Evolutionary conservation across 92 coral and sea anemone species (phyloP).

Genomic region (Heliopora coerulea): DNA sequence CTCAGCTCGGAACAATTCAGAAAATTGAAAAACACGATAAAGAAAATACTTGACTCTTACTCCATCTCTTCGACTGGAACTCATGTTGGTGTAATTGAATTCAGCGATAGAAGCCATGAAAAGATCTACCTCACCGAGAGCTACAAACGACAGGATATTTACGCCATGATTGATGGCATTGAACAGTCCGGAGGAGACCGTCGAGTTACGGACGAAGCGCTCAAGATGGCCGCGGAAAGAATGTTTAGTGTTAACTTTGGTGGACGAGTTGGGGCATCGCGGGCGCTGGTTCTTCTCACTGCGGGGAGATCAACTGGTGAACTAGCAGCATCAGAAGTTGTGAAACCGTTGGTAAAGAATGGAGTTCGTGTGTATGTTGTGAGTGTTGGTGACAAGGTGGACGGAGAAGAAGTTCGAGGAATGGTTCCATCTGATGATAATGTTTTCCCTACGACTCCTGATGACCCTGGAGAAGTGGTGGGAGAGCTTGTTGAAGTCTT

Average conservation of each 20-base stretch:
- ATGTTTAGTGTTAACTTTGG: constrained; percentile 57
- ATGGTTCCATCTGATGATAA: constrained; percentile 49
- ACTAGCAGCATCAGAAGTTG: constrained; percentile 59
- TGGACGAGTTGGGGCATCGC: constrained; percentile 59
- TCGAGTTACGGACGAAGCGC: constrained; percentile 65
- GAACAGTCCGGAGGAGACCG: constrained; percentile 49
- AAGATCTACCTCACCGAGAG: constrained; percentile 61
- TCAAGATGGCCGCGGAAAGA: constrained; percentile 53
- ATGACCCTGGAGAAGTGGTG: constrained; percentile 18
- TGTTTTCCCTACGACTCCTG: constrained; percentile 38
- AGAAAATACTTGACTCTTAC: constrained; percentile 60
- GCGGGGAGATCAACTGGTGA: constrained; percentile 70
- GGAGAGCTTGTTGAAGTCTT: constrained; percentile 5
- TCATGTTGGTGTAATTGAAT: constrained; percentile 69
- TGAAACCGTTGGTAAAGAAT: constrained; percentile 53
- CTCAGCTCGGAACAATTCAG: constrained; percentile 51
- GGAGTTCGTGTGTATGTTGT: constrained; percentile 61
- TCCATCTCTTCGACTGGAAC: constrained; percentile 61
- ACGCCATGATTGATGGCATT: constrained; percentile 58
- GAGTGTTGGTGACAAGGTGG: constrained; percentile 56
- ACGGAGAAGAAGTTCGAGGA: constrained; percentile 43
- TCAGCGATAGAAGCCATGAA: constrained; percentile 58
- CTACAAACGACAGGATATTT: constrained; percentile 52
- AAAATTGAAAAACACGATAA: constrained; percentile 60
- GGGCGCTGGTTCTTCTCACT: constrained; percentile 57